These are phyloP conservation scores for Melieria picta DNA, from an alignment of 2,888 invertebrate species.

Conservation along the genomic window DNA sequence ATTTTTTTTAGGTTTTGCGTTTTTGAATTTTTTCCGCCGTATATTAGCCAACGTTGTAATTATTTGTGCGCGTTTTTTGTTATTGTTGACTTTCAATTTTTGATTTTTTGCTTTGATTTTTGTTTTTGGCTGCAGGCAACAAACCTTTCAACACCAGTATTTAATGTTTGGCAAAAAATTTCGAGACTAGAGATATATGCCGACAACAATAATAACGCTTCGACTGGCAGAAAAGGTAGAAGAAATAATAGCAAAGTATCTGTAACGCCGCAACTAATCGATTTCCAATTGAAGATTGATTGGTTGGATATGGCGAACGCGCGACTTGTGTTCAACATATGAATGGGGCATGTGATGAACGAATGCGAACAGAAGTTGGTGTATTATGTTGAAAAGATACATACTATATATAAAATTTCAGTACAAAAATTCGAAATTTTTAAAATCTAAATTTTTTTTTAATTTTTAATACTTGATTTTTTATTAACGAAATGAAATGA, in stretches of 20 bases:
- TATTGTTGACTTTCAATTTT: neutral
- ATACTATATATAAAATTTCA: no score
- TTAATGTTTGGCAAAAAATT: neutral
- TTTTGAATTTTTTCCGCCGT: neutral
- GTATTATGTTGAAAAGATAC: neutral
- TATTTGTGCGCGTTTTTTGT: neutral
- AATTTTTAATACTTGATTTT: no score
- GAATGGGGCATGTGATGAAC: neutral
- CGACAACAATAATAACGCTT: neutral
- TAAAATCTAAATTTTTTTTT: no score
- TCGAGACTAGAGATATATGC: neutral
- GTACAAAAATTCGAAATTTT: no score
- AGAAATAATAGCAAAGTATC: slow-evolving; percentile 6
- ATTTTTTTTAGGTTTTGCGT: no score
- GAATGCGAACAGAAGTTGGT: no score
- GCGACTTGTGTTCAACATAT: neutral
- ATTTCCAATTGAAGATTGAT: slow-evolving; percentile 52
- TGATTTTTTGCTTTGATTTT: neutral
- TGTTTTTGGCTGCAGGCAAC: slow-evolving; percentile 6
- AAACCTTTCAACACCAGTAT: slow-evolving; percentile 1
- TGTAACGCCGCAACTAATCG: slow-evolving; percentile 42
- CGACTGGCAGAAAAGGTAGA: no score
- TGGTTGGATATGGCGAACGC: slow-evolving; percentile 35
- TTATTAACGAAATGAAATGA: no score
- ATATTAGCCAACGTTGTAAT: neutral